Conservation (phyloP, 2,113 vertebrate genomes). For the Xenus cinereus region DNA sequence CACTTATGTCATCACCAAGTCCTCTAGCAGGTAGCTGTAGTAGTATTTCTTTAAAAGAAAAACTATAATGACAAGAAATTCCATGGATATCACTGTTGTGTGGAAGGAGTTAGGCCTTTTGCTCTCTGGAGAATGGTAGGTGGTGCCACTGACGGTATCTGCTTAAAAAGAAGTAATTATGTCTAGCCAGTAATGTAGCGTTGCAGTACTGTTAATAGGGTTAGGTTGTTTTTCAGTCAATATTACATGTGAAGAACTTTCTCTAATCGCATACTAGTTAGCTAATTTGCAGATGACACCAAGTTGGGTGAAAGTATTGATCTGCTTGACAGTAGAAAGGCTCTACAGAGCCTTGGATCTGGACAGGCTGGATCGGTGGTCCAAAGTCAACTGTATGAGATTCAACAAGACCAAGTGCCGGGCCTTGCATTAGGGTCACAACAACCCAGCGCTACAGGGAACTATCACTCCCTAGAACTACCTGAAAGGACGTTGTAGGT, state of each 20-base stretch:
- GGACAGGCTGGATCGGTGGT: not conserved
- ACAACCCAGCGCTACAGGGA: not conserved
- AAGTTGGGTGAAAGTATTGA: not conserved
- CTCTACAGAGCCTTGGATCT: not conserved
- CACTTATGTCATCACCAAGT: not conserved
- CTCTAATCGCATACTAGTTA: not conserved
- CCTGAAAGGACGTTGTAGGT: not conserved
- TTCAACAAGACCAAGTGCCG: not conserved
- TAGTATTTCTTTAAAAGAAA: not conserved
- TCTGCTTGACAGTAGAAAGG: not conserved
- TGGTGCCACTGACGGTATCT: not conserved
- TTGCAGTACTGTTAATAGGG: not conserved
- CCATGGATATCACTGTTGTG: not conserved
- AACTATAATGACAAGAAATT: not conserved
- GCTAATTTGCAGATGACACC: not conserved
- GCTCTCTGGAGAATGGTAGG: not conserved
- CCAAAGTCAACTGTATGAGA: rapidly evolving
- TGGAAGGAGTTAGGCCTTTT: not conserved
- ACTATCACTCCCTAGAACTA: not conserved
- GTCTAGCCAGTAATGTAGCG: not conserved
- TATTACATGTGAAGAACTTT: not conserved
- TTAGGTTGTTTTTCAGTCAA: rapidly evolving
- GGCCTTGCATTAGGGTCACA: not conserved
- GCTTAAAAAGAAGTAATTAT: not conserved
- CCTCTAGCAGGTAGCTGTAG: not conserved